Base-by-base conservation (phyloP, 2,888 invertebrate genomes). In the Aplocera efformata region DNA sequence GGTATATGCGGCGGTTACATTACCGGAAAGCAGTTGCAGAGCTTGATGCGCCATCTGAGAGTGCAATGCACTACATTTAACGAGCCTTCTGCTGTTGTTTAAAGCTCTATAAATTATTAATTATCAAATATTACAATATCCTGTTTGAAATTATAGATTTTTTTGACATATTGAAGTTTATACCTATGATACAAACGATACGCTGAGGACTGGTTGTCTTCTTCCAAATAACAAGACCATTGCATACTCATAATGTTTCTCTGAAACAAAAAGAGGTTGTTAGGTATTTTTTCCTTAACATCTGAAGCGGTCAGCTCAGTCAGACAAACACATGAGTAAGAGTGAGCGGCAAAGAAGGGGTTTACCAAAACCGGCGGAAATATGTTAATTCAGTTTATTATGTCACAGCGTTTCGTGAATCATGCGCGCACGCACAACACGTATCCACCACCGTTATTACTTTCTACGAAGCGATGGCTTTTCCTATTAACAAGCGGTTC, bases 351-450 rank as follows among this genome's bases (percentile, higher is more conserved):
- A 78, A 75, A 64, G 69, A 71, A 71, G 72, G 68, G 69, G 71
- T 69, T 71, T 68, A 59, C 67, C 63, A 61, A 72, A 73, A 67
- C 63, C 58, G 42, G 63, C 65, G 55, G 72, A 74, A 72, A 74
- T 79, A 84, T 82, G 83, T 76, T 81, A 81, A 86, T 84, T 82
- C 64, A 58, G 76, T 72, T 81, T 79, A 85, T 88, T 88, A 88
- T 86, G 86, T 88, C 86, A 86, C 83, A 59, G 61, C 60, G 61
- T 53, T 79, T 81, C 65, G 84, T 88, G 88, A 86, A 78, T 88
- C 88, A 88, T 71, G 66, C 64, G 60, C 60, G 42, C 62, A 67
- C 65, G 67, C 65, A 62, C 48, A 50, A 52, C 67, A 67, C 75
- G 69, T 69, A 68, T 57, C 58, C 59, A 63, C 63, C 67, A 82